These are phyloP conservation scores for Hypotaenidia okinawae DNA, from an alignment of 2,797 vertebrate species.

Conservation along the genomic window DNA sequence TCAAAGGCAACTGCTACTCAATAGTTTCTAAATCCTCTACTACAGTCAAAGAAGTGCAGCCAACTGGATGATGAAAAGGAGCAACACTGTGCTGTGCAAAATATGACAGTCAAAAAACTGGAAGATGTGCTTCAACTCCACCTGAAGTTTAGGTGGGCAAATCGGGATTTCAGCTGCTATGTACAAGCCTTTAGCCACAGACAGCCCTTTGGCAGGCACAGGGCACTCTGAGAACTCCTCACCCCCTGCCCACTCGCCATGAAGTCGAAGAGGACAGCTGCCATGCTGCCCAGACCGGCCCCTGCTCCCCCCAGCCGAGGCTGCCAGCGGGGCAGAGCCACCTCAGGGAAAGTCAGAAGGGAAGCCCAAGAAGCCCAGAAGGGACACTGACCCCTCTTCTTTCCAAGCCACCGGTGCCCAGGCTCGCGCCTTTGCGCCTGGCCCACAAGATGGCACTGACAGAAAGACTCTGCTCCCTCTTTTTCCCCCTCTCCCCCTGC, in stretches of 20 bases:
- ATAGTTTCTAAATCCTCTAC: not conserved
- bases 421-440: not conserved
- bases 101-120: not conserved
- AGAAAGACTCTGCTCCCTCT: not conserved
- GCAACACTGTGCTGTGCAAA: fast-evolving
- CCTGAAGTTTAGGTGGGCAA: not conserved
- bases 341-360: not conserved
- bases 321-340: not conserved
- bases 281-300: not conserved
- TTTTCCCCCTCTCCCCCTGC: not conserved
- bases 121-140: not conserved
- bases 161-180: not conserved
- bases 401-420: not conserved
- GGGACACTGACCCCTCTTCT: not conserved
- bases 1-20: not conserved
- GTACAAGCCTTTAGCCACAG: fast-evolving
- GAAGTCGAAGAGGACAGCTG: not conserved
- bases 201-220: not conserved
- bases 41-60: not conserved
- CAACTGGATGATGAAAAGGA: not conserved
- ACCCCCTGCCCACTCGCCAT: not conserved
- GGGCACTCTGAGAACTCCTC: not conserved
- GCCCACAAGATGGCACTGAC: slow-evolving; percentile 45
- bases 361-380: not conserved
- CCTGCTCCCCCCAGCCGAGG: not conserved